Base-by-base conservation (phyloP, 2,888 invertebrate genomes). In the Ormyrus thymus region DNA sequence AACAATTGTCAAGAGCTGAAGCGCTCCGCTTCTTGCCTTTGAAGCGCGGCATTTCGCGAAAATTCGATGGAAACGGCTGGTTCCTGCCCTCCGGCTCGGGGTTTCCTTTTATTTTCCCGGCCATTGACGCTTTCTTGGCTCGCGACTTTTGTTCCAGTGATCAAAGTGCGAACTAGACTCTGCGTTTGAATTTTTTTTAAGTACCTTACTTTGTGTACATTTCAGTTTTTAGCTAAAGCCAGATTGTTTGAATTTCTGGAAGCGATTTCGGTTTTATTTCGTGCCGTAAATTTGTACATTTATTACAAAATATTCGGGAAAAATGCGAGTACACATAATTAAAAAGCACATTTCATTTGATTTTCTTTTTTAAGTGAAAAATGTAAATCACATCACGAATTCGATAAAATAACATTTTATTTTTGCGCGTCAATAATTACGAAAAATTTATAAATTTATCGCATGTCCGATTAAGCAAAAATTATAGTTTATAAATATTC, bases 151-250 rank as follows among this genome's bases (percentile, higher is more conserved):
- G 7, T 43, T 6, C 29, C 45, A n/a, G n/a, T 2, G 62, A 72
- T 72, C 71, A 72, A 72, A 72, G 71, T 61, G 71, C 51, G 51
- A 68, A 46, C 53, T 55, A 55, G 66, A 8, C 66, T 66, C 5
- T 53, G 8, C 8, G 51, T 68, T 66, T 66, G 29, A n/a, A n/a
- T 55, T 55, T 55, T 55, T 55, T 55, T 6, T 55, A 51, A 51
- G 5, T 51, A 51, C 51, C 51, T 11, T 11, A 29, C 29, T 4
- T 29, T 29, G 4, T 29, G 4, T 29, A 29, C 29, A 29, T 29
- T 29, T 29, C 29, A 29, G 29, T 29, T 29, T 29, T 29, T 29
- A 29, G 3, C 0, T 29, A 29, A 29, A 29, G 29, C 3, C 4
- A 29, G 29, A 29, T 29, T 29, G 4, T 29, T 29, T 3, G 29